Base-by-base conservation (phyloP, 2,888 invertebrate species). In the Leptura quadrifasciata region DNA sequence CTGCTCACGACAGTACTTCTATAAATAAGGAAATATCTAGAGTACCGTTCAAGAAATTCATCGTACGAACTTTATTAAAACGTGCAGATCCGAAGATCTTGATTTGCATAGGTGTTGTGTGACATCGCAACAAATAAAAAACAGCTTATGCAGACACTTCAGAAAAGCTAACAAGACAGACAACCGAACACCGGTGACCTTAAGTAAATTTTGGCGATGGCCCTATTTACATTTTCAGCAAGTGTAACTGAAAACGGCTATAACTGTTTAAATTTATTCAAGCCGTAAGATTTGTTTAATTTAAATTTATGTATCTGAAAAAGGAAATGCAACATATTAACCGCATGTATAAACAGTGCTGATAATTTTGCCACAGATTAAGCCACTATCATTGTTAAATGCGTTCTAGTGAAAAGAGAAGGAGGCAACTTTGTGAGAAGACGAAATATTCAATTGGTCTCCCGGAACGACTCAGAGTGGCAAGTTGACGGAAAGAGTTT, bases 141-240 rank as follows among this genome's bases (percentile, higher is more conserved):
- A 69, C 58, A 58, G 20, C 1, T 35, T 17, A 17, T 18, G 68
- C 57, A 27, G 18, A 57, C 54, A 68, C 55, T 67, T 68, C 35
- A 67, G 15, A 47, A 57, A 52, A 67, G 67, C 60, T 67, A 74
- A 74, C 73, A 74, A 67, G 73, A 74, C 73, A 60, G 39, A 35
- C 54, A 73, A 68, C 60, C 31, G 68, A 68, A 69, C 69, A 74
- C 68, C 31, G 74, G 61, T 69, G 69, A 74, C 69, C 74, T 67
- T 61, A 67, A 74, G 54, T 69, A 69, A 74, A 69, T 74, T 74
- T 73, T 63, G 68, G 63, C 39, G 61, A 54, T 74, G 61, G n/a
- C 74, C 74, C 65, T 74, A 74, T 74, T 74, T 74, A 63, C 69
- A 74, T 74, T 74, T 74, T 74, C 68, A 74, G 57, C 74, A 74